Evolutionary conservation across 2,113 vertebrate genomes (phyloP).

Genomic region (Trochalopteron elliotii): DNA sequence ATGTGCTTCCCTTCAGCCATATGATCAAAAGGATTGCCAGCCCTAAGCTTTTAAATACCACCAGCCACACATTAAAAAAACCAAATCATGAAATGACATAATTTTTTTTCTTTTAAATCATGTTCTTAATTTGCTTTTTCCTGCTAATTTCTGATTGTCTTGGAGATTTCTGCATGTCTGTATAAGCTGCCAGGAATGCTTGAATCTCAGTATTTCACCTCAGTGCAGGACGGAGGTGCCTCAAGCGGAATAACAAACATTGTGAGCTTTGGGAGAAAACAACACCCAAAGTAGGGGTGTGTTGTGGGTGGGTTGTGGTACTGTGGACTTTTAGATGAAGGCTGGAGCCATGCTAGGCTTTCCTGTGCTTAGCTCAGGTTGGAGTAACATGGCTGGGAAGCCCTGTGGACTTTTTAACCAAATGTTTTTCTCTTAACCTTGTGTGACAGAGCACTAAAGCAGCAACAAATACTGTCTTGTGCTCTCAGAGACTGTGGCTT

Average conservation of each 20-base stretch:
- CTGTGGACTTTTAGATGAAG: neutral
- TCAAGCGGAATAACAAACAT: neutral
- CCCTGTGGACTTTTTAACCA: neutral
- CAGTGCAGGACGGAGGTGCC: neutral
- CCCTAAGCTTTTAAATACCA: neutral
- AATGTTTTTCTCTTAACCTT: neutral
- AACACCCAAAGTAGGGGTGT: neutral
- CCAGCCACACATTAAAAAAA: neutral
- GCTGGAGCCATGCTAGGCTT: neutral
- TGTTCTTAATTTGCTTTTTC: neutral
- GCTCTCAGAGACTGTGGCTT: neutral
- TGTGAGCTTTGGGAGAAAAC: neutral
- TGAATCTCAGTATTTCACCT: neutral
- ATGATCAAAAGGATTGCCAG: neutral
- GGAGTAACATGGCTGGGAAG: neutral
- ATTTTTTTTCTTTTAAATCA: neutral
- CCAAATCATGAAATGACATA: neutral
- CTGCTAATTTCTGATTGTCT: neutral
- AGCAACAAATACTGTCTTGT: neutral
- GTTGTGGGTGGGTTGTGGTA: neutral
- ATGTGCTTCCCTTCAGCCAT: neutral
- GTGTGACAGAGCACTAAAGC: neutral
- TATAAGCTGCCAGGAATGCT: neutral
- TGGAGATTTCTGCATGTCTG: neutral
- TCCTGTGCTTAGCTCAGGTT: fast-evolving